Evolutionary conservation across 2,888 invertebrate genomes (phyloP), one percentile per base, ranked within the genome.

Genomic region (Eristalis tenax): DNA sequence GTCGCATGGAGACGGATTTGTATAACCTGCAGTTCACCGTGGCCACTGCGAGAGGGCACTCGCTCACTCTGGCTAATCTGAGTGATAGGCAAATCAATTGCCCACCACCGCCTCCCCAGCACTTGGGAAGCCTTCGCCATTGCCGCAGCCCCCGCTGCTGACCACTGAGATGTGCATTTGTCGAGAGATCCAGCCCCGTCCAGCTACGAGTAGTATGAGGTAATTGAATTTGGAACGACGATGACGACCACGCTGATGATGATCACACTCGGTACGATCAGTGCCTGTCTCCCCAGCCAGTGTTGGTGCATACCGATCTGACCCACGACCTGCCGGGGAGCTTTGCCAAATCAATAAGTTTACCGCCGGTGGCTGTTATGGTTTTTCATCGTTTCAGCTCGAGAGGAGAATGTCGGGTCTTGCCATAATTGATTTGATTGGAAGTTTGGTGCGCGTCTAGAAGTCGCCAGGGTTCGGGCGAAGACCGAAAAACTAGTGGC

Each of bases 191-290:
- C 35, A 35, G 56, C 32, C n/a, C 10, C n/a, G 28, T 22, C 10
- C 50, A 40, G 23, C n/a, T n/a, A 43, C 38, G 56, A 56, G 28
- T 57, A 43, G 79, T 75, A 79, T 84, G 68, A 32, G 50, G 76
- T 83, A 84, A 88, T 88, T 88, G 88, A 88, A 88, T 88, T 88
- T 81, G 74, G 77, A 81, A 70, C 77, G 80, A 70, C 69, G 59
- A 59, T n/a, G 70, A 61, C 35, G 23, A 78, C 40, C 26, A 75
- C 50, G 82, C 74, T 80, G 73, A 77, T 76, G 83, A 83, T 79
- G 84, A 88, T 88, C 87, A 81, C 88, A 88, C 88, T 81, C 56
- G 66, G 43, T 69, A 15, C 15, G 50, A 26, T 22, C 38, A 28
- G 56, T 66, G 23, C 32, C 56, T 22, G 63, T 63, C 35, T 50